A percentile compares a stretch with the other conserved stretches of the same genome.
Conservation (phyloP, 2,797 vertebrate genomes). For the Bufotes viridis region DNA sequence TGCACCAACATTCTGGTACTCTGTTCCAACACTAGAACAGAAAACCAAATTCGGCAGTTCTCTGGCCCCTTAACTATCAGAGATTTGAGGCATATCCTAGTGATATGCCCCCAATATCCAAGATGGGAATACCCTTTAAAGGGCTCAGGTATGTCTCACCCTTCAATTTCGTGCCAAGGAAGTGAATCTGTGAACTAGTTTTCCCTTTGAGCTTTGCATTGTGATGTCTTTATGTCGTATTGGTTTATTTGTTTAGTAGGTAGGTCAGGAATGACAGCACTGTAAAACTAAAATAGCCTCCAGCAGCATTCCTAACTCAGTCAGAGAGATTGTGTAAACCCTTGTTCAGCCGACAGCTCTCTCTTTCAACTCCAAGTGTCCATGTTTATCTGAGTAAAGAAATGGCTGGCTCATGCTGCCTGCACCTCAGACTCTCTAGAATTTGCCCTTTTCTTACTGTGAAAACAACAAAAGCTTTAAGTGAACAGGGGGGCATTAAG, state of each 20-base stretch:
- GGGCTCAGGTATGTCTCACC: not conserved
- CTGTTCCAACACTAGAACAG: too few relatives aligned
- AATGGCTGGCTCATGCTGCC: too few relatives aligned
- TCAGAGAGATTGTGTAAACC: conserved; percentile 12
- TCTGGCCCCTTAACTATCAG: too few relatives aligned
- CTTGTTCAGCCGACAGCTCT: not conserved
- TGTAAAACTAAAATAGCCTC: conserved; percentile 45
- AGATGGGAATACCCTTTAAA: too few relatives aligned
- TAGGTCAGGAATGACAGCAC: conserved; percentile 34
- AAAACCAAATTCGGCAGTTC: too few relatives aligned
- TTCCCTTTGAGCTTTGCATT: not conserved
- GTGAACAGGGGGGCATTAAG: too few relatives aligned
- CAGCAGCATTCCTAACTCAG: conserved; percentile 41
- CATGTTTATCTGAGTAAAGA: not conserved
- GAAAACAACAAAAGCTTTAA: too few relatives aligned
- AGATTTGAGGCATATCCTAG: too few relatives aligned
- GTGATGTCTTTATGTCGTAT: not conserved
- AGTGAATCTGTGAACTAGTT: not conserved
- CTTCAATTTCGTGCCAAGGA: not conserved
- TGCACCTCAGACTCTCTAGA: too few relatives aligned
- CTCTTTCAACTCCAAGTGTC: not conserved
- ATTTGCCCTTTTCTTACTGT: too few relatives aligned
- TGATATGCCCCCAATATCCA: not conserved
- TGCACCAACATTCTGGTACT: too few relatives aligned
- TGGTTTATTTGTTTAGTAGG: conserved; percentile 52